Evolutionary conservation across 1,140 invertebrate genomes (phyloP).

Genomic region (Leptinotarsa lineolata): DNA sequence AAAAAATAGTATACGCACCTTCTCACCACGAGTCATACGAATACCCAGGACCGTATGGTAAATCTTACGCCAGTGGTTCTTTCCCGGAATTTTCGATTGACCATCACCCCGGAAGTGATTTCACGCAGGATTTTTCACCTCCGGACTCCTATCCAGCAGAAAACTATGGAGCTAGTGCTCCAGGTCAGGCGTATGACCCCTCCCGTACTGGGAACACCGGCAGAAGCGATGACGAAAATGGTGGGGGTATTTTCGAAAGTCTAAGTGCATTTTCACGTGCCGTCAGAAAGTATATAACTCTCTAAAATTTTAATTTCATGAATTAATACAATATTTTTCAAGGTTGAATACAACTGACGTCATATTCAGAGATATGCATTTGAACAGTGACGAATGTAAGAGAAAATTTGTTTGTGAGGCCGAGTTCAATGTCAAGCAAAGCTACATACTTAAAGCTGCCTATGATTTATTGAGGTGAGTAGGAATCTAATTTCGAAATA

Average conservation of each 20-base stretch:
- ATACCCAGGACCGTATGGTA: constrained; percentile 20
- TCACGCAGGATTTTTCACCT: background rate
- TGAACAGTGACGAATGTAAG: constrained; percentile 45
- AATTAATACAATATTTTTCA: constrained; percentile 28
- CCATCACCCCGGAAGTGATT: background rate
- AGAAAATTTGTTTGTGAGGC: constrained; percentile 52
- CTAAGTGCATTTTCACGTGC: background rate
- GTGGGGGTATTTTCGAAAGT: background rate
- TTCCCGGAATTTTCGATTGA: background rate
- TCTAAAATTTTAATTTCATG: no score
- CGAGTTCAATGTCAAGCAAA: constrained; percentile 41
- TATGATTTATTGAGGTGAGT: constrained; percentile 46
- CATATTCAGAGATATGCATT: constrained; percentile 47
- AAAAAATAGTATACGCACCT: constrained; percentile 36
- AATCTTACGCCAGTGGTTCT: constrained; percentile 16
- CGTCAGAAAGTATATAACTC: background rate
- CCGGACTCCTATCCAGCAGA: background rate
- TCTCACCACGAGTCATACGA: constrained; percentile 31
- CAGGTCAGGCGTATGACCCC: background rate
- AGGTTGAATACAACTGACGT: constrained; percentile 50
- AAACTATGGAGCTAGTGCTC: background rate
- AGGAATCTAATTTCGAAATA: background rate
- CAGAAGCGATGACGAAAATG: constrained; percentile 7
- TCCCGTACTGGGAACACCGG: background rate
- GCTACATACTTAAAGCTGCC: constrained; percentile 36